Conservation (phyloP, 2,113 vertebrate species). For the Thamnophis sirtalis region DNA sequence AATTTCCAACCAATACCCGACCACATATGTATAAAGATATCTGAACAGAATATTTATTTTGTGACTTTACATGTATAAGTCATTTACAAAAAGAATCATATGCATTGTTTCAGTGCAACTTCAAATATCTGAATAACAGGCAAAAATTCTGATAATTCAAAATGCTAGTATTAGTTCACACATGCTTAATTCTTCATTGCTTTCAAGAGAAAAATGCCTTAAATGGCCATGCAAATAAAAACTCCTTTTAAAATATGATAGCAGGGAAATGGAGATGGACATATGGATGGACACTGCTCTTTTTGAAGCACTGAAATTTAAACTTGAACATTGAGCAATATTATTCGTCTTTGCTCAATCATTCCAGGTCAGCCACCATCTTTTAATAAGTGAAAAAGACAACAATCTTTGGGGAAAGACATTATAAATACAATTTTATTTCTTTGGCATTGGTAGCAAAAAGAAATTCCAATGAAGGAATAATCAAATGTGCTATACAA, state of each 20-base stretch:
- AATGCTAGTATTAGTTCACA: conserved; percentile 68
- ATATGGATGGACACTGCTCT: not conserved
- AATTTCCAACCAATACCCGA: conserved; percentile 28
- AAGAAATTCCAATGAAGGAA: conserved; percentile 24
- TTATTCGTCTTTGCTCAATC: not conserved
- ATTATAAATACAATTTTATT: conserved; percentile 6
- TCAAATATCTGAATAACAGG: conserved; percentile 71
- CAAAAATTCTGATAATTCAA: conserved; percentile 66
- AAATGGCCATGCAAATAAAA: conserved; percentile 74
- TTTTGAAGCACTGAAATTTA: not conserved
- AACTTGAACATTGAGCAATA: not conserved
- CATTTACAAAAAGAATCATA: conserved; percentile 76
- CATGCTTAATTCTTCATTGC: conserved; percentile 69
- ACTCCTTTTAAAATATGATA: conserved; percentile 40
- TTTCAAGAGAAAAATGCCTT: conserved; percentile 54
- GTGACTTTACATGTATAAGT: conserved; percentile 74
- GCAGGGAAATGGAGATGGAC: not conserved
- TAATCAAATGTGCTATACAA: not conserved
- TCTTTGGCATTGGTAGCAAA: conserved; percentile 3
- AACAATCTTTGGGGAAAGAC: conserved; percentile 35
- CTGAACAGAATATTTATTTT: conserved; percentile 77
- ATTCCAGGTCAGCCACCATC: not conserved
- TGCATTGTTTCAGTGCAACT: conserved; percentile 77
- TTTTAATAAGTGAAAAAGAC: not conserved
- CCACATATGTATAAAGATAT: conserved; percentile 57